A percentile compares a stretch with the other conserved stretches of the same genome.
Evolutionary conservation across 2,888 invertebrate genomes (phyloP).

Genomic region (Malthinus seriepunctatus): DNA sequence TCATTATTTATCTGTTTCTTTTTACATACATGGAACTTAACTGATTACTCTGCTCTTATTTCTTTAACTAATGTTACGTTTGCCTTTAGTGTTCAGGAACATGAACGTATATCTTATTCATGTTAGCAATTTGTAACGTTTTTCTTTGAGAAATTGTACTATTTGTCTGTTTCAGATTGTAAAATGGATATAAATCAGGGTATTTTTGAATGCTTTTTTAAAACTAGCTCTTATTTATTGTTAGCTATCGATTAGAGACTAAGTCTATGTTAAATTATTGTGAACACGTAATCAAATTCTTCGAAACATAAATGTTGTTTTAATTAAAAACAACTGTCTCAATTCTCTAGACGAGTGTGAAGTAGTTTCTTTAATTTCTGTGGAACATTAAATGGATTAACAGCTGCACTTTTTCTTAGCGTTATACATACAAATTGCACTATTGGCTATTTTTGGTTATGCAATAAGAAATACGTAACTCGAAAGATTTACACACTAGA

Average conservation of each 20-base stretch:
- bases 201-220: background rate
- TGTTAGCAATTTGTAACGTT: constrained; percentile 15
- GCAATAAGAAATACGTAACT: constrained; percentile 36
- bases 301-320: constrained; percentile 42
- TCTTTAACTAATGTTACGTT: constrained; percentile 19
- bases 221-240: background rate
- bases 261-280: constrained; percentile 28
- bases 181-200: background rate
- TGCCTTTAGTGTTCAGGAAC: constrained; percentile 15
- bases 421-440: constrained; percentile 52
- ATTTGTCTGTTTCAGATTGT: background rate
- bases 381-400: constrained; percentile 47
- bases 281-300: constrained; percentile 39
- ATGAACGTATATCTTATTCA: constrained; percentile 11
- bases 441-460: constrained; percentile 47
- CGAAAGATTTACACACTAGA: constrained; percentile 25
- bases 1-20: constrained; percentile 27
- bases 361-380: constrained; percentile 49
- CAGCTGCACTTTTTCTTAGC: constrained; percentile 42
- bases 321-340: constrained; percentile 45
- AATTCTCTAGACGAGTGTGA: constrained; percentile 50
- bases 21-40: constrained; percentile 25
- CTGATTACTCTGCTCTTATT: constrained; percentile 22
- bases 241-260: no score
- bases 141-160: constrained; percentile 18